Percentiles rank a stretch among this genome's conserved stretches.
These are phyloP conservation scores for Muschampia staudingeri DNA, from an alignment of 2,888 invertebrate genomes.

Conservation along the genomic window DNA sequence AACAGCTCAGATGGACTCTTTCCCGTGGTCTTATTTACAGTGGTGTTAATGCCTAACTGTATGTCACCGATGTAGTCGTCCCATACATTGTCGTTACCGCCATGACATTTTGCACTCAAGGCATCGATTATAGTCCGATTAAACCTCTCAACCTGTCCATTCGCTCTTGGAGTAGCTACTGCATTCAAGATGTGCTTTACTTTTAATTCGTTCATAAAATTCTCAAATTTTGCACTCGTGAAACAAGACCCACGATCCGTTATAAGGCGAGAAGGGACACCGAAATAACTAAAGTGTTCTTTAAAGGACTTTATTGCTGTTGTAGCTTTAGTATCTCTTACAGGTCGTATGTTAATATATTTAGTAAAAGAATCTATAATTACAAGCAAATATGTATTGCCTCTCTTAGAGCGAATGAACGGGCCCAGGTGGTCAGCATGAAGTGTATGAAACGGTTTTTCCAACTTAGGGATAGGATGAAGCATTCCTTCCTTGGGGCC, in stretches of 20 bases:
- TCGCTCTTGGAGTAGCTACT: constrained; percentile 62
- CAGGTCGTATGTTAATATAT: constrained; percentile 56
- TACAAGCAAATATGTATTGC: constrained; percentile 61
- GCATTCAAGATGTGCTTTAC: constrained; percentile 62
- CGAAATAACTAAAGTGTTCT: constrained; percentile 63
- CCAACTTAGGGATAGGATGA: constrained; percentile 64
- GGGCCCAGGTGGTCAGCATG: constrained; percentile 68
- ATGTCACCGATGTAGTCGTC: too few species aligned
- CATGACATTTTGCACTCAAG: too few species aligned
- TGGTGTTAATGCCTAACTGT: too few species aligned
- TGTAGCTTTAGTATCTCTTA: constrained; percentile 57
- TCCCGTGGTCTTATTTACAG: too few species aligned
- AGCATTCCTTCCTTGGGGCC: constrained; percentile 62
- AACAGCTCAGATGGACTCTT: too few species aligned
- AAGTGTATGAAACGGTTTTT: constrained; percentile 66
- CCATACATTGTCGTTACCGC: too few species aligned
- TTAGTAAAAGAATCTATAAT: constrained; percentile 63
- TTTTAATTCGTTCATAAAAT: constrained; percentile 35
- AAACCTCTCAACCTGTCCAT: constrained; percentile 43
- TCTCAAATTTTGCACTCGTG: constrained; percentile 53
- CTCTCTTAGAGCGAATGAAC: constrained; percentile 52
- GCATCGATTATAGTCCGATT: constrained; percentile 63
- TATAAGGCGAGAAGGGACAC: constrained; percentile 59
- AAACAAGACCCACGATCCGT: constrained; percentile 62
- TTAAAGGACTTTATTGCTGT: constrained; percentile 52